Base-by-base conservation (phyloP, 2,113 vertebrate species). In the Guaruba guarouba region DNA sequence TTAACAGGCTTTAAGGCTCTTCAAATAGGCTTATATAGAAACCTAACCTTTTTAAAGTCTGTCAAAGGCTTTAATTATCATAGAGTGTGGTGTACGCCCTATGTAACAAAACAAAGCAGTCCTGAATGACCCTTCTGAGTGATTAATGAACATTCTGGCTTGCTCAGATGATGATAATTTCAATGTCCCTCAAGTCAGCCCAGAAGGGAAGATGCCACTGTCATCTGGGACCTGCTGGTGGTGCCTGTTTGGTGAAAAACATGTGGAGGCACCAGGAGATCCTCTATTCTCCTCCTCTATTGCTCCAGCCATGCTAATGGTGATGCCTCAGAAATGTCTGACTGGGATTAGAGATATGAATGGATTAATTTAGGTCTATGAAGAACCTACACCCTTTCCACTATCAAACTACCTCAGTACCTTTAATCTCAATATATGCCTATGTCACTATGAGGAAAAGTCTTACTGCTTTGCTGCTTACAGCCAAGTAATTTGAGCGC, bases 171-270 rank as follows among this genome's bases (percentile, higher is more conserved):
- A 23, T 68, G 62, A 33, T 48, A 71, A n/a, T 52, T 66, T 55
- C 33, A 31, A 0, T 14, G 31, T 43, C 76, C 57, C 17, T 68
- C 39, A 24, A 0, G 6, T 49, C 31, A 31, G 31, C 61, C 51
- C 51, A 22, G 51, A 78, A 37, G 6, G 33, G 39, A 64, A 86
- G 23, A 1, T 39, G 41, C 19, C 14, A 5, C 46, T 67, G 43
- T 59, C 51, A 39, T 15, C 61, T 79, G 57, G 48, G 52, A 52
- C 75, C n/a, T 64, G 43, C 51, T 82, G 90, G 19, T 7, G 17
- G n/a, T 41, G 39, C 29, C 76, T 48, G 37, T 2, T 3, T 39
- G 54, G 61, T 18, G 19, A 33, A 52, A 48, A 59, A 54, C 13
- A 18, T 0, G 6, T 33, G 55, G 37, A n/a, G 51, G 28, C 43